These are phyloP conservation scores for Hemaris fuciformis DNA, from an alignment of 2,888 invertebrate genomes.

Conservation along the genomic window DNA sequence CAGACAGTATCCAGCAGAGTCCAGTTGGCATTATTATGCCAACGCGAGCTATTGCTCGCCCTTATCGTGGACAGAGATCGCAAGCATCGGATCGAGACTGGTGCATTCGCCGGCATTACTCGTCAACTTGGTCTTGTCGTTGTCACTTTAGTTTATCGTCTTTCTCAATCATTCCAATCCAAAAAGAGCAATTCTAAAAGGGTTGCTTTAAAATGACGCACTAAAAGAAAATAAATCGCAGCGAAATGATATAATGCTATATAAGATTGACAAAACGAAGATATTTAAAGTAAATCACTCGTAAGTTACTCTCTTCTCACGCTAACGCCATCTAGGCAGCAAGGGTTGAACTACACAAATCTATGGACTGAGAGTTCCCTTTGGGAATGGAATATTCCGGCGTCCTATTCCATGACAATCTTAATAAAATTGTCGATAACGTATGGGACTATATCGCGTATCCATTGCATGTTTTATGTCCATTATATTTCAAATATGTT, in stretches of 20 bases:
- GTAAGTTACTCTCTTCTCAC: not conserved
- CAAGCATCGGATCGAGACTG: not conserved
- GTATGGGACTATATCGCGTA: too few relatives aligned
- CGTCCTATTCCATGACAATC: not conserved
- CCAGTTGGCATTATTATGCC: not conserved
- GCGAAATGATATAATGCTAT: too few relatives aligned
- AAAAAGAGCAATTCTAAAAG: not conserved
- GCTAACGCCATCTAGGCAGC: not conserved
- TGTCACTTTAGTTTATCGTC: not conserved
- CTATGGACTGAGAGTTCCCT: not conserved
- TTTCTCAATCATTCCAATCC: not conserved
- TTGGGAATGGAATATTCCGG: not conserved
- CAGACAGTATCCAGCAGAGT: not conserved
- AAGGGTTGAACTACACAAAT: not conserved
- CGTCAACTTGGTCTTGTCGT: not conserved
- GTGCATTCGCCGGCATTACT: not conserved
- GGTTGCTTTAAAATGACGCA: not conserved
- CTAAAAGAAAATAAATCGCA: too few relatives aligned
- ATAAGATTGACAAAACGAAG: too few relatives aligned
- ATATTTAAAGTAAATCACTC: too few relatives aligned
- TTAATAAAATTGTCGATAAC: too few relatives aligned
- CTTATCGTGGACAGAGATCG: not conserved
- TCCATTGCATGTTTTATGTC: too few relatives aligned
- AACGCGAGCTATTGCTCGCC: too few relatives aligned
- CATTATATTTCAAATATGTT: too few relatives aligned